A percentile compares a stretch with the other conserved stretches of the same genome.
Conservation (phyloP, 2,113 vertebrate species). For the Odontesthes bonariensis region DNA sequence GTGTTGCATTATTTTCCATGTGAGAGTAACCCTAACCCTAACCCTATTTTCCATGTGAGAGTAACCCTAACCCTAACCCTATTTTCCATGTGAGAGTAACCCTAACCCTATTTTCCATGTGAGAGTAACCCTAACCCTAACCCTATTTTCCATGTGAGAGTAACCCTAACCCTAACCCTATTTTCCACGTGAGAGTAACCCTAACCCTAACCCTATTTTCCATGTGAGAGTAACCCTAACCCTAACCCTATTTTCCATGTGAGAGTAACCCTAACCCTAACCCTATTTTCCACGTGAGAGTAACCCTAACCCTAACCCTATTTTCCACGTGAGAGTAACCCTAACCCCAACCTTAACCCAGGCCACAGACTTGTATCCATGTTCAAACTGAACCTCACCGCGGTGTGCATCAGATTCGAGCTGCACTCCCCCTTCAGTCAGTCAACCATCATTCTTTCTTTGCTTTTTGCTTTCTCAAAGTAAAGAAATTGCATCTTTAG, state of each 20-base stretch:
- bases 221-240: constrained; percentile 12
- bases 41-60: too few relatives aligned
- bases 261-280: constrained; percentile 6
- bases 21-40: constrained; percentile 6
- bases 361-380: constrained; percentile 1
- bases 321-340: neutral
- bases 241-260: too few relatives aligned
- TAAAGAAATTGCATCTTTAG: neutral
- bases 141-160: too few relatives aligned
- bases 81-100: too few relatives aligned
- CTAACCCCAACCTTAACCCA: too few relatives aligned
- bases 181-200: neutral
- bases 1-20: neutral
- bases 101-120: too few relatives aligned
- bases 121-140: constrained; percentile 6
- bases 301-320: constrained; percentile 15
- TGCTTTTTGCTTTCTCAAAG: neutral
- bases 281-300: too few relatives aligned
- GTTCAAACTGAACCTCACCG: neutral
- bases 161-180: constrained; percentile 15
- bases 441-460: neutral
- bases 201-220: too few relatives aligned
- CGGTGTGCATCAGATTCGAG: neutral
- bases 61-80: constrained; percentile 14
- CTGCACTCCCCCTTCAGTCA: neutral